Conservation (phyloP, 2,888 invertebrate species). For the Troides helena region DNA sequence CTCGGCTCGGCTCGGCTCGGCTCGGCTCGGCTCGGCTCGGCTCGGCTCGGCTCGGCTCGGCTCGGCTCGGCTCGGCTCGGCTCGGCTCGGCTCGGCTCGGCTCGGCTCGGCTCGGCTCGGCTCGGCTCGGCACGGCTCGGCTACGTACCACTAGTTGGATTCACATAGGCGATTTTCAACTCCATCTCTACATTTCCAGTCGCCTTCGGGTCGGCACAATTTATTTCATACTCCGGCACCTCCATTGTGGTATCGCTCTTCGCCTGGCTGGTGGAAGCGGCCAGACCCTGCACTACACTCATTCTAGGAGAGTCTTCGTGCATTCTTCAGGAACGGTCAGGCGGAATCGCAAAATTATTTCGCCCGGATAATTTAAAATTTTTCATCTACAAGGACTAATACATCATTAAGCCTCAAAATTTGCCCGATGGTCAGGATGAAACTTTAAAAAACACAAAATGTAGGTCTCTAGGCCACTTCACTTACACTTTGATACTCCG, state of each 20-base stretch:
- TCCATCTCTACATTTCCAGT: slow-evolving; percentile 78
- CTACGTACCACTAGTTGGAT: slow-evolving; percentile 80
- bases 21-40: no score
- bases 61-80: not conserved
- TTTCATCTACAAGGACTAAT: slow-evolving; percentile 71
- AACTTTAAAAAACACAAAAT: slow-evolving; percentile 78
- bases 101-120: no score
- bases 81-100: slow-evolving; percentile 31
- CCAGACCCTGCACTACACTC: slow-evolving; percentile 84
- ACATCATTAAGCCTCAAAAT: slow-evolving; percentile 81
- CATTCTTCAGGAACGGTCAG: slow-evolving; percentile 78
- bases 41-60: slow-evolving; percentile 31
- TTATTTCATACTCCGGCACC: slow-evolving; percentile 70
- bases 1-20: slow-evolving; percentile 33
- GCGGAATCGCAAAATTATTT: slow-evolving; percentile 60
- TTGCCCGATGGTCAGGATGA: slow-evolving; percentile 62
- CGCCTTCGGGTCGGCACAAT: slow-evolving; percentile 72
- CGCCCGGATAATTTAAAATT: slow-evolving; percentile 51
- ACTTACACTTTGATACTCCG: slow-evolving; percentile 90
- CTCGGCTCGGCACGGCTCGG: no score
- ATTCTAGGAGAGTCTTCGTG: slow-evolving; percentile 85
- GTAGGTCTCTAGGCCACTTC: slow-evolving; percentile 95
- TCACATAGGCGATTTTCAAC: slow-evolving; percentile 82
- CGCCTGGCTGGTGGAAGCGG: slow-evolving; percentile 81
- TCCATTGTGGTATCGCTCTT: slow-evolving; percentile 69